Evolutionary conservation across 1,140 invertebrate species (phyloP).

Genomic region (Theocolax elegans): DNA sequence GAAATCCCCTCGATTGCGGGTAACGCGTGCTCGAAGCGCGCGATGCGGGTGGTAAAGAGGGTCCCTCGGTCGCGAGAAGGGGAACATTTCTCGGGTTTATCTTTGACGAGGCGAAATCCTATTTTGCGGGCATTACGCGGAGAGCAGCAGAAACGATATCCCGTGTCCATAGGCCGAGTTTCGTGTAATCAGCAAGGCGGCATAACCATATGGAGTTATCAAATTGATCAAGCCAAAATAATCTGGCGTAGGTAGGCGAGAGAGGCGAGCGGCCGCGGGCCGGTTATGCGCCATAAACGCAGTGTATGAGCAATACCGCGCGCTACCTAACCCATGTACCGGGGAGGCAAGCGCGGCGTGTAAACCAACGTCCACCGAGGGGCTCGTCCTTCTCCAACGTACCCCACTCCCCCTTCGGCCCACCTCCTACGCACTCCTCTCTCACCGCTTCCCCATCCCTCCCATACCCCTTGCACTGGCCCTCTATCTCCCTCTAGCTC

Average conservation of each 20-base stretch:
- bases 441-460: not conserved
- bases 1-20: too few species aligned
- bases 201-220: conserved; percentile 65
- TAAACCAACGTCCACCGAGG: conserved; percentile 39
- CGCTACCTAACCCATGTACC: conserved; percentile 53
- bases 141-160: conserved; percentile 29
- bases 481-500: not conserved
- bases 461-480: not conserved
- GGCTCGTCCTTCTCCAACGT: not conserved
- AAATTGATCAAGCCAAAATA: conserved; percentile 69
- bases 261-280: conserved; percentile 31
- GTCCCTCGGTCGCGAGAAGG: too few species aligned
- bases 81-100: conserved; percentile 19
- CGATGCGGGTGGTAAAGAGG: too few species aligned
- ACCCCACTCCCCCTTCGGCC: conserved; percentile 46
- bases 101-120: conserved; percentile 25
- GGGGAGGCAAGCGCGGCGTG: conserved; percentile 42
- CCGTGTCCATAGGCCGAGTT: not conserved
- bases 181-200: conserved; percentile 58
- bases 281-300: conserved; percentile 68
- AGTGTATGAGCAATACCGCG: conserved; percentile 63
- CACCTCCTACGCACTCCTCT: too few species aligned
- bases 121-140: conserved; percentile 27
- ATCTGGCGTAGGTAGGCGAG: conserved; percentile 65
- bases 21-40: too few species aligned